These are phyloP conservation scores for Neoniphon sammara DNA, from an alignment of 2,797 vertebrate species.

Conservation along the genomic window DNA sequence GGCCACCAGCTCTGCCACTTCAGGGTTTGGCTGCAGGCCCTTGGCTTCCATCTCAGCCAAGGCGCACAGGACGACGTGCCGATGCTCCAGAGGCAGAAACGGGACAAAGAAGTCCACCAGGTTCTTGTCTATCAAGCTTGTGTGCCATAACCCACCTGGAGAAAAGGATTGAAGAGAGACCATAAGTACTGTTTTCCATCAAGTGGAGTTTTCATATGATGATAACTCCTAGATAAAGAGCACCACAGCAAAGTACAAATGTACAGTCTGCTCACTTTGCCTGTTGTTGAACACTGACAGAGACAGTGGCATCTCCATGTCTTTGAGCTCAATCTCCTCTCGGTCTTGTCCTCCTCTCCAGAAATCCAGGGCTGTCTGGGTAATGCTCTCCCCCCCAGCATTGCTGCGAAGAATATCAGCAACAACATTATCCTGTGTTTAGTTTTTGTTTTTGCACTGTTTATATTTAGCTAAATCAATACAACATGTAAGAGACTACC, in stretches of 20 bases:
- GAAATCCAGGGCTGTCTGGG: conserved; percentile 86
- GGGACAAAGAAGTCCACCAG: conserved; percentile 95
- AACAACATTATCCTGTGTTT: too few species aligned
- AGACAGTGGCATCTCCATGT: conserved; percentile 86
- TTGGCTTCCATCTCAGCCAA: conserved; percentile 85
- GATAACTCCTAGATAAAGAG: neutral
- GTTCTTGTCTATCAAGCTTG: conserved; percentile 90
- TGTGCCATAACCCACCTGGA: conserved; percentile 91
- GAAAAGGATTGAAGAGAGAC: neutral
- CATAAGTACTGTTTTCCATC: neutral
- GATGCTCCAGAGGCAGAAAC: conserved; percentile 92
- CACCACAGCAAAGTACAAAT: too few species aligned
- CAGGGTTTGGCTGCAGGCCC: neutral
- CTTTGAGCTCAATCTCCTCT: conserved; percentile 88
- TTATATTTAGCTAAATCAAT: neutral
- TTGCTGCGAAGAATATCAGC: conserved; percentile 80
- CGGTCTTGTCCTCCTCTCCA: conserved; percentile 85
- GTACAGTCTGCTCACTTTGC: conserved; percentile 84
- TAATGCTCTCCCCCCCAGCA: conserved; percentile 90
- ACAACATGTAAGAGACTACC: neutral
- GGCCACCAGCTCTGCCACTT: conserved; percentile 82
- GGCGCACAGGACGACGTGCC: conserved; percentile 88
- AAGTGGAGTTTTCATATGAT: neutral
- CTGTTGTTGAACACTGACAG: conserved; percentile 92
- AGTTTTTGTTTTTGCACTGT: too few species aligned